phyloP scores from a whole-genome alignment of 2,888 invertebrate species.

The Nowickia ferox region DNA sequence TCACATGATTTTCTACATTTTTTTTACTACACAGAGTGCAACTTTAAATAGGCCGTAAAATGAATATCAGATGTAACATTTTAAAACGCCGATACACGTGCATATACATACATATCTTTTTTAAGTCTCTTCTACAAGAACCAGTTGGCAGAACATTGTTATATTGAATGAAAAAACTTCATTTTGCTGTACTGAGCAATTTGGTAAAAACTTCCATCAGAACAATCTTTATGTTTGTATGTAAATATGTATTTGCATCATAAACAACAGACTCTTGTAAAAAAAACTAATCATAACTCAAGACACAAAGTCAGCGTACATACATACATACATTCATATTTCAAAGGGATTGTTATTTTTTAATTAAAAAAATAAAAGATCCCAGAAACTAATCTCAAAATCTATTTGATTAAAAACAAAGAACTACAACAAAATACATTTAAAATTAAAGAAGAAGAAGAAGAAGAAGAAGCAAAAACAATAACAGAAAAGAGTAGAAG shows the following conservation, averaged over 20 bases:
- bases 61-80: too few relatives aligned
- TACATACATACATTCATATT: background rate
- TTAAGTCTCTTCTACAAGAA: too few relatives aligned
- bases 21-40: too few relatives aligned
- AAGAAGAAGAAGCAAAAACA: background rate
- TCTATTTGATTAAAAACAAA: constrained; percentile 16
- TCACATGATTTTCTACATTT: too few relatives aligned
- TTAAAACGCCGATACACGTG: too few relatives aligned
- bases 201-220: constrained; percentile 13
- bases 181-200: too few relatives aligned
- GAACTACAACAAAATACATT: background rate
- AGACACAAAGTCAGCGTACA: background rate
- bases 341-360: constrained; percentile 35
- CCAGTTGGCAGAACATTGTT: too few relatives aligned
- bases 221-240: constrained; percentile 3
- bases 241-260: background rate
- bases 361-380: constrained; percentile 15
- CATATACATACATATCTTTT: too few relatives aligned
- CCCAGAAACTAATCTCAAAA: constrained; percentile 46
- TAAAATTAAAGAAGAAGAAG: background rate
- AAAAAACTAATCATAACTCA: background rate
- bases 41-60: too few relatives aligned
- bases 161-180: too few relatives aligned
- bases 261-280: background rate
- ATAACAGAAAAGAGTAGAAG: constrained; percentile 2